These are phyloP conservation scores for Motacilla alba DNA, from an alignment of 2,113 vertebrate species.

Conservation along the genomic window DNA sequence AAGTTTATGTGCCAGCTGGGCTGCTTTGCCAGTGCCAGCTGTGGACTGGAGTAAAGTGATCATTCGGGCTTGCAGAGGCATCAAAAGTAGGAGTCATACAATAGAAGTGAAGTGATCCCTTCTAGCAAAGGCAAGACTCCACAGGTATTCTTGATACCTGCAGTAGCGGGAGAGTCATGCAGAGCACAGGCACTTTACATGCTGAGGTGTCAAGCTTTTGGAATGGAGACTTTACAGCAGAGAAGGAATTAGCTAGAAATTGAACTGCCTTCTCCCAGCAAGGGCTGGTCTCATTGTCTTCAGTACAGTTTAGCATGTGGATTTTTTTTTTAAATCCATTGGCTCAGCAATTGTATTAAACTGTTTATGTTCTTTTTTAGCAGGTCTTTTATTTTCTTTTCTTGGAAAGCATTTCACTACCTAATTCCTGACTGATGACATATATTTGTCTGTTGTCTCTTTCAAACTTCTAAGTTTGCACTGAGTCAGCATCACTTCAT, in stretches of 20 bases:
- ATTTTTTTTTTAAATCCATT: neutral
- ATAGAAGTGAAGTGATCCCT: neutral
- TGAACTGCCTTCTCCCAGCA: neutral
- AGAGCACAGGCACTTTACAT: neutral
- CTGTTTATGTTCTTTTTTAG: neutral
- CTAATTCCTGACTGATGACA: neutral
- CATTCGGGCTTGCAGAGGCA: neutral
- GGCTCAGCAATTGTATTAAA: neutral
- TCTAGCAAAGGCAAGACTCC: neutral
- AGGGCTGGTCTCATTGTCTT: neutral
- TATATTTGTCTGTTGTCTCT: neutral
- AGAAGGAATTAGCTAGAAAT: neutral
- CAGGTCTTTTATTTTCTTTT: neutral
- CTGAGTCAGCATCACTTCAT: neutral
- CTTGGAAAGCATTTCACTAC: neutral
- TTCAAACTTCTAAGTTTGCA: neutral
- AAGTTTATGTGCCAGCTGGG: neutral
- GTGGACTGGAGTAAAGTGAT: neutral
- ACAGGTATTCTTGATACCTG: neutral
- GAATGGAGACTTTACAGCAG: neutral
- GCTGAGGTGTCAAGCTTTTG: neutral
- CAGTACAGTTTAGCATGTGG: neutral
- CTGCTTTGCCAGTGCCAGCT: neutral
- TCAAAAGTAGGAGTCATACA: neutral
- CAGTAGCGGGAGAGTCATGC: neutral